Conservation (phyloP, 2,113 vertebrate genomes). For the Pterophyllum scalare region DNA sequence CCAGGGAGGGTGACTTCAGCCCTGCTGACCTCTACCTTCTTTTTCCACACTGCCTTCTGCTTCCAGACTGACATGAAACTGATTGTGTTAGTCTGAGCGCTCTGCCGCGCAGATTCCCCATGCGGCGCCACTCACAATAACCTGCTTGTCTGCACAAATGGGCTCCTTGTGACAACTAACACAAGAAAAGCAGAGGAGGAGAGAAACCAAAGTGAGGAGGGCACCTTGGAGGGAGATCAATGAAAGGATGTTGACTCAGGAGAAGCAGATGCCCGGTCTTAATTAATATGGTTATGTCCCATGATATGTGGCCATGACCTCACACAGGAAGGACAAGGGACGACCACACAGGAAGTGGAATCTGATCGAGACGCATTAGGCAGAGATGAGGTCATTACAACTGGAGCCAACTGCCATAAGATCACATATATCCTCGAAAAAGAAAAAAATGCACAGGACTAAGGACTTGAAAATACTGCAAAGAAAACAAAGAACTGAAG, state of each 20-base stretch:
- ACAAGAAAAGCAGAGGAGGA: slow-evolving; percentile 41
- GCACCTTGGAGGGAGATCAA: slow-evolving; percentile 67
- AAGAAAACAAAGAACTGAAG: no score
- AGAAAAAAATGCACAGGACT: not conserved
- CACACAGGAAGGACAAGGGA: slow-evolving; percentile 77
- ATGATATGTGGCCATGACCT: slow-evolving; percentile 76
- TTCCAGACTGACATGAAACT: slow-evolving; percentile 57
- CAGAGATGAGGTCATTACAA: slow-evolving; percentile 67
- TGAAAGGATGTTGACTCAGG: slow-evolving; percentile 75
- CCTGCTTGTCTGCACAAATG: slow-evolving; percentile 48
- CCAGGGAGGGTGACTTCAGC: slow-evolving; percentile 61
- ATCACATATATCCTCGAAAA: slow-evolving; percentile 19
- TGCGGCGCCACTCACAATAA: slow-evolving; percentile 50
- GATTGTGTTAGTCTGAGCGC: slow-evolving; percentile 66
- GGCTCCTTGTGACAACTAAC: slow-evolving; percentile 57
- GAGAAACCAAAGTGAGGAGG: slow-evolving; percentile 45
- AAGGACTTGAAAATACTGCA: not conserved
- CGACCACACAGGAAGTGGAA: slow-evolving; percentile 76
- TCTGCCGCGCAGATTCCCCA: slow-evolving; percentile 35
- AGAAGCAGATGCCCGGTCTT: slow-evolving; percentile 83
- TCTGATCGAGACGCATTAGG: slow-evolving; percentile 71
- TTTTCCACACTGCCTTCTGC: slow-evolving; percentile 38
- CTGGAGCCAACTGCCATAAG: slow-evolving; percentile 46
- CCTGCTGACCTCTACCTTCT: slow-evolving; percentile 56
- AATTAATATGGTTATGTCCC: slow-evolving; percentile 79